Base-by-base conservation (phyloP, 2,888 invertebrate species). In the Andrena camellia region DNA sequence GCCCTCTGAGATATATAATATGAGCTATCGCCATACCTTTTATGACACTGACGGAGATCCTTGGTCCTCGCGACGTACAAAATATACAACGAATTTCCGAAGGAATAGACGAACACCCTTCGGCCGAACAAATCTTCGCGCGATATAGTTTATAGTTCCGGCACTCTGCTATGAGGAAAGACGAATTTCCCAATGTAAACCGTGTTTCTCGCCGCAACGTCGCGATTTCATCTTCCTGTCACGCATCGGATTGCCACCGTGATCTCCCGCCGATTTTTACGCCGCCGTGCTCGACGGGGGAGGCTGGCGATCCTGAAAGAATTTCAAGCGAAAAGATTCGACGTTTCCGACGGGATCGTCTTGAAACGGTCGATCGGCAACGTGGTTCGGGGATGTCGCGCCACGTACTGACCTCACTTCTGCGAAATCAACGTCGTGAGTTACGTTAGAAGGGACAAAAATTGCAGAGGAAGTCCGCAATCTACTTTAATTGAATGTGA, bases 271-370 rank as follows among this genome's bases (percentile, higher is more conserved):
- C 33, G 8, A 26, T 52, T 26, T 17, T 60, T 57, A 50, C 20
- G 26, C 54, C 48, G 17, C 48, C 20, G 29, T 10, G 10, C 2
- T 48, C 59, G 42, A 64, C 60, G n/a, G 17, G 10, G 35, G 13
- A 1, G 60, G 13, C 26, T 20, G 63, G 50, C 13, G 67, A 60
- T 63, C 54, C 83, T 84, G 83, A 42, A 84, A 78, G 60, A 42
- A 84, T 62, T 59, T 54, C 62, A 75, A 82, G 66, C 69, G 54
- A 69, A 64, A 64, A 73, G 67, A 69, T 82, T 83, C 78, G 57
- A 78, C 64, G 54, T 70, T 59, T 70, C 26, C 26, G 50, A 63
- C 31, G 52, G 5, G 35, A 50, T 64, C 42, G n/a, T 33, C n/a
- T 42, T 4, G 5, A 17, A 35, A 42, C 26, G 64, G 31, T 33